Evolutionary conservation across 1,140 invertebrate genomes (phyloP).

Genomic region (Samia ricini): DNA sequence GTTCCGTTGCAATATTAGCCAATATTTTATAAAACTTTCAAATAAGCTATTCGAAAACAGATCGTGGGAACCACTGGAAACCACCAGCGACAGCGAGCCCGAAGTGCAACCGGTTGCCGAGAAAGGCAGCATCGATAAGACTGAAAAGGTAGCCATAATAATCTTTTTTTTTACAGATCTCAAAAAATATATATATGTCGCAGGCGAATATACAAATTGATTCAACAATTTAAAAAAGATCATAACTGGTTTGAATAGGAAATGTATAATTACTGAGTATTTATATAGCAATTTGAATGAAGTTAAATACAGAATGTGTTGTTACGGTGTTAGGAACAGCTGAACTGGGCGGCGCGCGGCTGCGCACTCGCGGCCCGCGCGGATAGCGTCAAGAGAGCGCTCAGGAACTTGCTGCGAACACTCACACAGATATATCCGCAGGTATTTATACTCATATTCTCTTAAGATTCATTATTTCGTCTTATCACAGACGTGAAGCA

Average conservation of each 20-base stretch:
- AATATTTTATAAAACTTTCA: too few species aligned
- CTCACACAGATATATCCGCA: conserved; percentile 51
- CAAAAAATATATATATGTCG: too few species aligned
- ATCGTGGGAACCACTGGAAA: conserved; percentile 61
- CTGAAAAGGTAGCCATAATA: conserved; percentile 79
- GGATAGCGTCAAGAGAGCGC: conserved; percentile 92
- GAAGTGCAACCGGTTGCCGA: conserved; percentile 72
- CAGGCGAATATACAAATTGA: too few species aligned
- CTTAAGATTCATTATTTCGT: too few species aligned
- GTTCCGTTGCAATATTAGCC: too few species aligned
- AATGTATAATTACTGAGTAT: too few species aligned
- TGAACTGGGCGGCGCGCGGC: conserved; percentile 71
- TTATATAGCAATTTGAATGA: too few species aligned
- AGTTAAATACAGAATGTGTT: not conserved
- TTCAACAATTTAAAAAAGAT: too few species aligned
- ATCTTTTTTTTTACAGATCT: too few species aligned
- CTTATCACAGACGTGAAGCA: too few species aligned
- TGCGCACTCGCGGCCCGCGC: conserved; percentile 81
- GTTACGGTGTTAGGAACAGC: conserved; percentile 48
- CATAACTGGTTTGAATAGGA: too few species aligned
- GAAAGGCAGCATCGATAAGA: conserved; percentile 80
- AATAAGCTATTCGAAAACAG: conserved; percentile 17
- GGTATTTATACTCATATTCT: conserved; percentile 28
- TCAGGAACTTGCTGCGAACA: conserved; percentile 79
- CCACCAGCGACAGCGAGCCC: conserved; percentile 62